Evolutionary conservation across 1,140 invertebrate genomes (phyloP).

Genomic region (Drosophila rufa): DNA sequence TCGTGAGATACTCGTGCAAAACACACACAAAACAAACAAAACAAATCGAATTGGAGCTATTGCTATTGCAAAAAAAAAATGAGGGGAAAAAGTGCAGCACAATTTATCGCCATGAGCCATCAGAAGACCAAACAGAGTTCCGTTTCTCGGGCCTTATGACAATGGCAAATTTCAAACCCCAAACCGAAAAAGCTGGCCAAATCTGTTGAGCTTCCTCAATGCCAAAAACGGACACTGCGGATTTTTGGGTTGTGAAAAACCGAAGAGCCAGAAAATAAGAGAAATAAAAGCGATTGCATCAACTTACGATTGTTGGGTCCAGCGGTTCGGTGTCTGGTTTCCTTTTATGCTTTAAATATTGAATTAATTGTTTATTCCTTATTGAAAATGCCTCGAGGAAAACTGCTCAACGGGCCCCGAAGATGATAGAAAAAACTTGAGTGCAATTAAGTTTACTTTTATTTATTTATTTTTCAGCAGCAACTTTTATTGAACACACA

Average conservation of each 20-base stretch:
- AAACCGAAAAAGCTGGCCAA: slow-evolving; percentile 34
- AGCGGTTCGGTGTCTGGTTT: slow-evolving; percentile 45
- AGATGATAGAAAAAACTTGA: slow-evolving; percentile 31
- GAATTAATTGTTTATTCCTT: slow-evolving; percentile 62
- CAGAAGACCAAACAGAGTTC: slow-evolving; percentile 56
- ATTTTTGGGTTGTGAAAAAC: slow-evolving; percentile 37
- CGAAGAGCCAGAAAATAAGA: slow-evolving; percentile 25
- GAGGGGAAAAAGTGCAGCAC: slow-evolving; percentile 22
- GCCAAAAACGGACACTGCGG: slow-evolving; percentile 50
- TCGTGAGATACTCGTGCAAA: slow-evolving; percentile 58
- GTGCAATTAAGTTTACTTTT: slow-evolving; percentile 13
- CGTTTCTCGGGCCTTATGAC: slow-evolving; percentile 62
- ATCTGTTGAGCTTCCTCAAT: slow-evolving; percentile 63
- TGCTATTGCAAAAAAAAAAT: slow-evolving; percentile 28
- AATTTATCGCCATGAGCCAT: slow-evolving; percentile 54
- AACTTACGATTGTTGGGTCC: slow-evolving; percentile 60
- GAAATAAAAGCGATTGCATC: slow-evolving; percentile 34
- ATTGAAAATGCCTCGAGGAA: slow-evolving; percentile 38
- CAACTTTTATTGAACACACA: slow-evolving; percentile 24
- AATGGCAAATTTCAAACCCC: slow-evolving; percentile 41
- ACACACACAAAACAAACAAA: slow-evolving; percentile 28
- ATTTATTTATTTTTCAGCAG: slow-evolving; percentile 9
- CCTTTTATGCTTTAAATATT: slow-evolving; percentile 58
- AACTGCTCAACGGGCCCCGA: slow-evolving; percentile 36
- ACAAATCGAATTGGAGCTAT: slow-evolving; percentile 44